Percentiles rank a stretch among this genome's conserved stretches.
Evolutionary conservation across 2,797 vertebrate species (phyloP).

Genomic region (Gallinago nigripennis): DNA sequence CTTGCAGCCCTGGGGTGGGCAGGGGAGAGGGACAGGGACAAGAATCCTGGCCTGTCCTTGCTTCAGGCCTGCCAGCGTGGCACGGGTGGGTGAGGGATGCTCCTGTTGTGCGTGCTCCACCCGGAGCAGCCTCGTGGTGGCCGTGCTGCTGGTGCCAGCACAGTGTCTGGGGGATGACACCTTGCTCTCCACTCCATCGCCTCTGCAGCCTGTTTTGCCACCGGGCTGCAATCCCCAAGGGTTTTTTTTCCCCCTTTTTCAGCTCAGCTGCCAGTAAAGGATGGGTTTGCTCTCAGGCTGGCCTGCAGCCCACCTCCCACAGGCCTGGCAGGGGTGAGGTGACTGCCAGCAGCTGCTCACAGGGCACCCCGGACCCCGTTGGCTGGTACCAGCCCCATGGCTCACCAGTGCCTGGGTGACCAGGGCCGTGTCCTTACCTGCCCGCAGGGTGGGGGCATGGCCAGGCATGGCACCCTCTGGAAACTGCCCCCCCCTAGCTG

Average conservation of each 20-base stretch:
- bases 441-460: neutral
- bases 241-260: neutral
- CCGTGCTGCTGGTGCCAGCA: neutral
- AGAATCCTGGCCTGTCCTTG: neutral
- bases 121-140: neutral
- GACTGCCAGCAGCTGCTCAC: neutral
- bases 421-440: accelerated
- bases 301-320: neutral
- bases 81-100: accelerated
- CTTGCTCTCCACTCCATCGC: accelerated
- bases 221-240: accelerated
- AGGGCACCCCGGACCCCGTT: neutral
- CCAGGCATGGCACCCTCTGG: accelerated
- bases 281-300: neutral
- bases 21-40: neutral
- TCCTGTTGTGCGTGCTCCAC: accelerated
- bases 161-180: neutral
- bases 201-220: neutral
- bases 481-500: neutral
- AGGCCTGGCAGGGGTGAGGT: neutral
- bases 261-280: neutral
- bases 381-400: neutral
- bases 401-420: neutral
- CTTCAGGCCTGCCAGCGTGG: neutral
- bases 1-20: no score